These are phyloP conservation scores for Leptonema lineaticorne DNA, from an alignment of 1,140 invertebrate genomes.

Conservation along the genomic window DNA sequence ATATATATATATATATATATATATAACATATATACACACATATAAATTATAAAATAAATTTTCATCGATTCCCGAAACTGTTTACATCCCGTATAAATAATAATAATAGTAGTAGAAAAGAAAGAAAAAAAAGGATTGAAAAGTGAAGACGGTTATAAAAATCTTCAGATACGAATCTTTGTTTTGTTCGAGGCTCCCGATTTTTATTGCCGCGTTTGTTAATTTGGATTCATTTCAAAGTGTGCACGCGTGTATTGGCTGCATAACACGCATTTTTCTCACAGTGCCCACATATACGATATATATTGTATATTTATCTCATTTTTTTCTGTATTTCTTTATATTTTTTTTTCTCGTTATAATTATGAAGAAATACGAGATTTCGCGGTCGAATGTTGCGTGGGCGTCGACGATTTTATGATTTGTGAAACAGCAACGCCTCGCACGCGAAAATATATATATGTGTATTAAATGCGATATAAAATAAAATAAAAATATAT, in stretches of 20 bases:
- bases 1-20: too few relatives aligned
- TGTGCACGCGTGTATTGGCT: background rate
- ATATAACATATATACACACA: too few relatives aligned
- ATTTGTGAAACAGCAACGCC: slow-evolving; percentile 37
- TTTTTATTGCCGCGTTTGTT: slow-evolving; percentile 7
- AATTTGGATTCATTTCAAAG: slow-evolving; percentile 1
- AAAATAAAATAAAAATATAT: slow-evolving; percentile 30
- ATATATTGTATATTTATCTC: too few relatives aligned
- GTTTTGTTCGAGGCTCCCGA: background rate
- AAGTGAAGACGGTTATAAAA: background rate
- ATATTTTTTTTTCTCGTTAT: too few relatives aligned
- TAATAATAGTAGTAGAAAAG: too few relatives aligned
- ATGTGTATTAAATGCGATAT: background rate
- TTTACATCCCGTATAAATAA: too few relatives aligned
- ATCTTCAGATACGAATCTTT: too few relatives aligned
- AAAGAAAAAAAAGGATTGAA: background rate
- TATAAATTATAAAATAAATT: too few relatives aligned
- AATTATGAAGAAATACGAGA: background rate
- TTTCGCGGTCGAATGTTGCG: background rate
- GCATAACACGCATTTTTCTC: background rate
- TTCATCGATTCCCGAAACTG: too few relatives aligned
- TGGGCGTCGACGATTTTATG: slow-evolving; percentile 39
- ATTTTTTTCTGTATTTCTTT: too few relatives aligned
- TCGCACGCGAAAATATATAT: background rate
- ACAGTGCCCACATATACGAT: too few relatives aligned